Conservation (phyloP, 2,888 invertebrate genomes). For the Scaptomyza cyrtandrae region DNA sequence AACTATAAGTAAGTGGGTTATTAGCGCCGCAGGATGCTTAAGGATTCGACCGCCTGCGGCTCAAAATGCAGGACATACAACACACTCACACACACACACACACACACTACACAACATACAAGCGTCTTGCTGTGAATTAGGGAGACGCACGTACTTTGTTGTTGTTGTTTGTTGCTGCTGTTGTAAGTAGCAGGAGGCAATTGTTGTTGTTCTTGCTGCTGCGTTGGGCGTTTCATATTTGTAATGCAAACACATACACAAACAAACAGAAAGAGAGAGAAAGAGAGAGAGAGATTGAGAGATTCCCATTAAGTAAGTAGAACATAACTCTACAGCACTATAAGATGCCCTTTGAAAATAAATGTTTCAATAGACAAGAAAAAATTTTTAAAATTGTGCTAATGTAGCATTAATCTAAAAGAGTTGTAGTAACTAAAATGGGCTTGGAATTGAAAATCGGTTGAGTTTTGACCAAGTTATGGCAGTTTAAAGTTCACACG, state of each 20-base stretch:
- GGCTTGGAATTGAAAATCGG: too few species aligned
- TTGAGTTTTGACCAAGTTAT: too few species aligned
- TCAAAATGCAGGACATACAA: constrained; percentile 50
- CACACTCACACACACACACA: too few species aligned
- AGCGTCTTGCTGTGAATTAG: constrained; percentile 72
- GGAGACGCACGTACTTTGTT: constrained; percentile 62
- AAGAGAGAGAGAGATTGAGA: neutral
- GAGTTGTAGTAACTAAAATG: too few species aligned
- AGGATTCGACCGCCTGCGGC: constrained; percentile 52
- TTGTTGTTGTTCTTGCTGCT: constrained; percentile 29
- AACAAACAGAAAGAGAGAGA: neutral
- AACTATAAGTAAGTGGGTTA: constrained; percentile 82
- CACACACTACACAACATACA: constrained; percentile 31
- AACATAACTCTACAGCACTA: neutral
- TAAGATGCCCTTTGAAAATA: constrained; percentile 12
- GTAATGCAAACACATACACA: constrained; percentile 65
- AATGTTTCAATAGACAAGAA: too few species aligned
- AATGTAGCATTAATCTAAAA: too few species aligned
- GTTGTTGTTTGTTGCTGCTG: constrained; percentile 9
- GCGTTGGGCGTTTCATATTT: constrained; percentile 72
- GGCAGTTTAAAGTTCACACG: too few species aligned
- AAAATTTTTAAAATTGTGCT: too few species aligned
- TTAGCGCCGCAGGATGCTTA: constrained; percentile 79
- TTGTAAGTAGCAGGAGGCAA: constrained; percentile 21
- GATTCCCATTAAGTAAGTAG: constrained; percentile 1